Evolutionary conservation across 2,797 vertebrate species (phyloP).

Genomic region (Okamejei kenojei): DNA sequence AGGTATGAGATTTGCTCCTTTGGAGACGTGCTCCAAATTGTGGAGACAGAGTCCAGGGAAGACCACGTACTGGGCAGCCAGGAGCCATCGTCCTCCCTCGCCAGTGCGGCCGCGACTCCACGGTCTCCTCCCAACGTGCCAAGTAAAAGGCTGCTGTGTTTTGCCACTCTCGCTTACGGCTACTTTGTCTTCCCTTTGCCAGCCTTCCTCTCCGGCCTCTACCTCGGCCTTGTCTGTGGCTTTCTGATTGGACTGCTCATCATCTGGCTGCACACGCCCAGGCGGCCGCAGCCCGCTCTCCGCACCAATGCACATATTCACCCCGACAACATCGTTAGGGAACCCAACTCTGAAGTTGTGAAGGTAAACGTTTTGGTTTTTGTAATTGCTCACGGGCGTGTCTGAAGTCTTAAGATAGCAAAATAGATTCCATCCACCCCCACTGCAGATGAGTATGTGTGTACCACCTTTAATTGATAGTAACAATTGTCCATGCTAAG

Average conservation of each 20-base stretch:
- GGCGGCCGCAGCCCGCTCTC: background rate
- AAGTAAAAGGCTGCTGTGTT: slow-evolving; percentile 55
- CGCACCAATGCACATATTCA: slow-evolving; percentile 41
- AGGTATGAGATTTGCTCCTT: slow-evolving; percentile 62
- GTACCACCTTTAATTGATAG: no score
- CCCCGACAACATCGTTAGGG: slow-evolving; percentile 42
- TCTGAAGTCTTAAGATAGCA: background rate
- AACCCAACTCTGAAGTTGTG: slow-evolving; percentile 46
- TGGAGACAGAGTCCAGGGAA: slow-evolving; percentile 49
- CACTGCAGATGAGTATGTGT: no score
- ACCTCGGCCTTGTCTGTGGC: slow-evolving; percentile 67
- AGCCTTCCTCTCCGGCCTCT: slow-evolving; percentile 70
- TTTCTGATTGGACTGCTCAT: slow-evolving; percentile 70
- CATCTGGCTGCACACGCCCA: slow-evolving; percentile 59
- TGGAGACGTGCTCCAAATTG: slow-evolving; percentile 60
- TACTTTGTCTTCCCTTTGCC: slow-evolving; percentile 74
- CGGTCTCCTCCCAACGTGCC: slow-evolving; percentile 54
- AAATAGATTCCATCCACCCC: background rate
- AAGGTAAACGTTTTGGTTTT: slow-evolving; percentile 59
- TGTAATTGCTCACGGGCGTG: background rate
- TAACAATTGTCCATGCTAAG: no score
- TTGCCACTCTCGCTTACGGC: slow-evolving; percentile 66
- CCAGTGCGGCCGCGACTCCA: background rate
- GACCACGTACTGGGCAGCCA: background rate
- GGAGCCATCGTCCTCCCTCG: slow-evolving; percentile 19